Evolutionary conservation across 2,797 vertebrate genomes (phyloP), one percentile per base, ranked within the genome.

Genomic region (Novumbra hubbsi): DNA sequence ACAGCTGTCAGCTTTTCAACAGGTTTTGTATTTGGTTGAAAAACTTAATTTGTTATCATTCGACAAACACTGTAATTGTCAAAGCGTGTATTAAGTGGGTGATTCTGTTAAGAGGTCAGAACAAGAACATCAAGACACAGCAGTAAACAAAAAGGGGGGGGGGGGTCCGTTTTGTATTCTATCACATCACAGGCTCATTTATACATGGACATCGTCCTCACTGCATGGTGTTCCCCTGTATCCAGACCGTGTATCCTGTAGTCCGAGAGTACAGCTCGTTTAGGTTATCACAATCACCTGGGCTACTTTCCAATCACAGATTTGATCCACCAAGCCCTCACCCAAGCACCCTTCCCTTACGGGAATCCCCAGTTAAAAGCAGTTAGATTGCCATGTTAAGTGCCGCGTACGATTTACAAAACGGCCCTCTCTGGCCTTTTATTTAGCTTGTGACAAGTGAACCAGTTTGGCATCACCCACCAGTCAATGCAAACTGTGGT

Each of bases 151-250:
- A 34, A 48, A 5, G 34, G 41, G 57, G 57, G 30, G 3, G 72
- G 16, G 8, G 34, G 15, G 19, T 24, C 64, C n/a, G n/a, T n/a
- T n/a, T n/a, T 73, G 60, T 68, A 75, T 74, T 75, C 73, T 30
- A 45, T 34, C 66, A 66, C 24, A 14, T 50, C 49, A 70, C 48
- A 50, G 21, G 19, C n/a, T 21, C 8, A 45, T 60, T 62, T 24
- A 72, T 57, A 48, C 67, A 41, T 21, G 72, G 21, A 62, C 32
- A 62, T 21, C 45, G 30, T 38, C 15, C n/a, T 62, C 14, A 70
- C 45, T 45, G 4, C 55, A 60, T 60, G 55, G 12, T 8, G 24
- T 24, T 60, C 19, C 6, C n/a, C 55, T 24, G 55, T 60, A 60
- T 24, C 21, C 55, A 21, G 19, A 55, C n/a, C n/a, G 52, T 21